These are phyloP conservation scores for Epicampocera succincta DNA, from an alignment of 2,888 invertebrate species.

Conservation along the genomic window DNA sequence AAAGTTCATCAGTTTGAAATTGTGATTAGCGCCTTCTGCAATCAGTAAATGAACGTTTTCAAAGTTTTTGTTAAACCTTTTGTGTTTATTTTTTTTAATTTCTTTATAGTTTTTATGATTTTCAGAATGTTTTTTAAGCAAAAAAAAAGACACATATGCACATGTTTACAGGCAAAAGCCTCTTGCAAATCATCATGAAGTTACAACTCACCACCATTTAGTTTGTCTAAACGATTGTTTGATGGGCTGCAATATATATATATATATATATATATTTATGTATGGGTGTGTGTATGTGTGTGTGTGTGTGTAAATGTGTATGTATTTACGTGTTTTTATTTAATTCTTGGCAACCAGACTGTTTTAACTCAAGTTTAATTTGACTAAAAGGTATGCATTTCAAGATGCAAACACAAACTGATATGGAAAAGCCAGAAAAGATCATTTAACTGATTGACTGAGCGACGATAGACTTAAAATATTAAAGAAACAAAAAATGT, in stretches of 20 bases:
- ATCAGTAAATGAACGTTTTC: conserved; percentile 33
- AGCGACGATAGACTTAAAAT: conserved; percentile 16
- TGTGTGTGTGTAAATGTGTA: too few species aligned
- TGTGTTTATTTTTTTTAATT: conserved; percentile 23
- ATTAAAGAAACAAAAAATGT: conserved; percentile 48
- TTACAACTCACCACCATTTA: conserved; percentile 58
- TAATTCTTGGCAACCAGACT: conserved; percentile 23
- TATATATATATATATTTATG: too few species aligned
- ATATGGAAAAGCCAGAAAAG: conserved; percentile 21
- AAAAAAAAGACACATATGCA: not conserved
- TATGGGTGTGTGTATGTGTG: too few species aligned
- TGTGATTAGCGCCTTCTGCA: conserved; percentile 73
- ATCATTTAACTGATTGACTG: conserved; percentile 54
- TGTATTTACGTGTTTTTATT: conserved; percentile 20
- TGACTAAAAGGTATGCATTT: conserved; percentile 23
- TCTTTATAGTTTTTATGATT: conserved; percentile 17
- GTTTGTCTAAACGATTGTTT: conserved; percentile 51
- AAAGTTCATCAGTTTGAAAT: conserved; percentile 53
- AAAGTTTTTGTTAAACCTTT: conserved; percentile 36
- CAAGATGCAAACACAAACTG: conserved; percentile 12
- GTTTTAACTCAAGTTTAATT: conserved; percentile 27
- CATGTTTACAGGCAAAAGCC: not conserved
- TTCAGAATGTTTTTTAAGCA: conserved; percentile 5
- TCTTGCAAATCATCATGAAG: conserved; percentile 51
- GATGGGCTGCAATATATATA: conserved; percentile 37